Evolutionary conservation across 35 echinoderm and acorn worm species (phyloP).

Genomic region (Heliocidaris tuberculata): DNA sequence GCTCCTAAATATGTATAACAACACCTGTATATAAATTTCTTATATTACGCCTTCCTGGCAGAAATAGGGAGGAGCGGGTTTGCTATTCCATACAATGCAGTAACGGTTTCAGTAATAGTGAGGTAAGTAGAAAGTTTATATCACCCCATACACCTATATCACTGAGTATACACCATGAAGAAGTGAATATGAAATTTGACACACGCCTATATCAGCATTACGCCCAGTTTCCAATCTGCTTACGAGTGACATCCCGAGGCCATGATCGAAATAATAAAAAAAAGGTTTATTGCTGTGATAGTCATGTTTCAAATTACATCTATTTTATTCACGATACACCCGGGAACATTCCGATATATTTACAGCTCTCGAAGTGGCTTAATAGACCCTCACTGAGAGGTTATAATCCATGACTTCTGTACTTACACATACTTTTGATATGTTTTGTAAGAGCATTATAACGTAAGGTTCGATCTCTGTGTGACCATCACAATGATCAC

Average conservation of each 20-base stretch:
- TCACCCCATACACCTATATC: not conserved
- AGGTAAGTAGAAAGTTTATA: not conserved
- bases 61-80: too few species aligned
- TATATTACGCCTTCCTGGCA: too few species aligned
- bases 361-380: not conserved
- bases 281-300: not conserved
- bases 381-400: not conserved
- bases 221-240: not conserved
- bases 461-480: too few species aligned
- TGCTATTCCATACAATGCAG: not conserved
- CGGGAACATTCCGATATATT: not conserved
- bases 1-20: too few species aligned
- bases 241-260: not conserved
- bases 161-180: not conserved
- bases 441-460: too few species aligned
- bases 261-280: not conserved
- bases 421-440: not conserved
- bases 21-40: too few species aligned
- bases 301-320: slow-evolving; percentile 1
- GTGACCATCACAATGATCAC: too few species aligned
- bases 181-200: not conserved
- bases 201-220: not conserved
- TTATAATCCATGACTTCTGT: not conserved
- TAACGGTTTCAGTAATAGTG: not conserved
- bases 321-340: not conserved